Evolutionary conservation across 2,888 invertebrate species (phyloP), one percentile per base, ranked within the genome.

Genomic region (Melikaiella ostensackeni): DNA sequence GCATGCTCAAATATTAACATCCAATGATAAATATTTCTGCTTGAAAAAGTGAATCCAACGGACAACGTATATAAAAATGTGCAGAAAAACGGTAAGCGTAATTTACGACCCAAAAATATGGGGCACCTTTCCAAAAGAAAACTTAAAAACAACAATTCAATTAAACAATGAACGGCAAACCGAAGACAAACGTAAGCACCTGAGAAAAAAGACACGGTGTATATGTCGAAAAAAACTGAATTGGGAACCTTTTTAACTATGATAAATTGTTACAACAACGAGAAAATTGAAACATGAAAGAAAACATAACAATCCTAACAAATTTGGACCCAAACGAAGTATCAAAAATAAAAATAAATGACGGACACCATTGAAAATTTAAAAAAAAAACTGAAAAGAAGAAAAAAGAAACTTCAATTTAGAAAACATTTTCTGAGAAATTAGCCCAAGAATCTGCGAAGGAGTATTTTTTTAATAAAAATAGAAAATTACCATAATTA

Each of bases 41-140:
- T 7, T 13, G 50, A 59, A 76, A 76, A 76, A n/a, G 78, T 27
- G 38, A 61, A 74, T 64, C 55, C 75, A 80, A 82, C 82, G 76
- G 70, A 75, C 33, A 78, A 78, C 77, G 42, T 35, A 73, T 30
- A 70, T 79, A 79, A 79, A 80, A 80, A 74, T 80, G 79, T 78
- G 75, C 76, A 77, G 63, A 76, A 77, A 74, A 78, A 79, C 73
- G 75, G 76, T 80, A 82, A 82, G 82, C 82, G 82, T 82, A 81
- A 79, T 81, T 79, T 57, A 74, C 73, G 76, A 74, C 81, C 59
- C 82, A 77, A 59, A 66, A 57, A 33, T 50, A 33, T 77, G 74
- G 82, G 77, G 77, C 80, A 79, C 79, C 79, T 79, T 79, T 80
- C 75, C 27, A 77, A 79, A 70, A 24, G 42, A 80, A 81, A 79